A percentile compares a stretch with the other conserved stretches of the same genome.
phyloP scores from a whole-genome alignment of 2,797 vertebrate genomes.

The Leuciscus waleckii region DNA sequence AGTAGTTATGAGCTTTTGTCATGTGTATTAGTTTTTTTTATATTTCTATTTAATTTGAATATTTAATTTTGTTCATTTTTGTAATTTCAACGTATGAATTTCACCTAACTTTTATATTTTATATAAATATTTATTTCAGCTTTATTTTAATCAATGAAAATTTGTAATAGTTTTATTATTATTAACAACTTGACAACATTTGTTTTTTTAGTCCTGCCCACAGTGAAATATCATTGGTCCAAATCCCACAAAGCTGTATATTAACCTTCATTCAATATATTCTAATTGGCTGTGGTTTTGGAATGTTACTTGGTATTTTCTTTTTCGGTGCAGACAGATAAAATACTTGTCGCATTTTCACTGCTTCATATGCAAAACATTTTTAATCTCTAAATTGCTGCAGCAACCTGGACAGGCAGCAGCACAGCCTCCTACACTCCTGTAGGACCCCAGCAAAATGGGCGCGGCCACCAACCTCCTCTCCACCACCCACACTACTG shows the following conservation, averaged over 20 bases:
- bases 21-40: background rate
- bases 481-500: conserved; percentile 73
- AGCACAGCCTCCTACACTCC: conserved; percentile 66
- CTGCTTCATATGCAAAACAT: background rate
- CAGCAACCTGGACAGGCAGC: conserved; percentile 69
- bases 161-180: background rate
- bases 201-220: background rate
- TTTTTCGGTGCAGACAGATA: background rate
- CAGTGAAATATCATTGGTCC: background rate
- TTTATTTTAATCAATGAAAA: background rate
- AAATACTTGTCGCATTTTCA: background rate
- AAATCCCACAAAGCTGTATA: background rate
- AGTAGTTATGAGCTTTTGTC: background rate
- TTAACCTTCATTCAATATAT: background rate
- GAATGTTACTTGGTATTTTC: background rate
- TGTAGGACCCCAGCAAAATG: conserved; percentile 66
- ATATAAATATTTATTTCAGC: background rate
- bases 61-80: too few species aligned
- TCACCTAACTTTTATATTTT: background rate
- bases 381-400: conserved; percentile 25
- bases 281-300: background rate
- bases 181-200: background rate
- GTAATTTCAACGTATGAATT: too few species aligned
- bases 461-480: conserved; percentile 66
- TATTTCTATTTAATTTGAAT: too few species aligned